Percentiles rank a stretch among this genome's conserved stretches.
Evolutionary conservation across 2,888 invertebrate species (phyloP).

Genomic region (Drosophila tripunctata): DNA sequence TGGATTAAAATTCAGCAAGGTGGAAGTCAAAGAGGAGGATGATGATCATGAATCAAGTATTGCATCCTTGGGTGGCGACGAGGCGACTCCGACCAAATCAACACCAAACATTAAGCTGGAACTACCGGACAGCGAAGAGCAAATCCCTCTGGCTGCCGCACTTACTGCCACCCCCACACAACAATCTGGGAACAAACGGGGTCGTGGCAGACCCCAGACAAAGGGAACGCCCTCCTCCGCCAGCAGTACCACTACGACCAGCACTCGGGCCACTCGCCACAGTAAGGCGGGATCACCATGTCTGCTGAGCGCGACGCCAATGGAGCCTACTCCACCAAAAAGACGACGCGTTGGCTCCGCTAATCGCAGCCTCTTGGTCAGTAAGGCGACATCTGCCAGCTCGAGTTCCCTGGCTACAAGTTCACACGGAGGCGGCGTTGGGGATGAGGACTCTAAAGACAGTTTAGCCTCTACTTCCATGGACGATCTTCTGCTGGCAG

Average conservation of each 20-base stretch:
- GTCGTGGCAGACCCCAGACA: conserved; percentile 65
- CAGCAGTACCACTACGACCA: conserved; percentile 57
- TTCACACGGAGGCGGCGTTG: conserved; percentile 32
- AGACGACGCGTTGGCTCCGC: conserved; percentile 57
- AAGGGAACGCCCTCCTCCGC: conserved; percentile 19
- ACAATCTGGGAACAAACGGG: conserved; percentile 46
- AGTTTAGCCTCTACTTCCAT: conserved; percentile 78
- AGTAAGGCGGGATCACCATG: conserved; percentile 73
- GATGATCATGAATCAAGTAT: conserved; percentile 27
- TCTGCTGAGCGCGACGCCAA: conserved; percentile 38
- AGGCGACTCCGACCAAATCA: conserved; percentile 28
- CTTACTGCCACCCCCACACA: conserved; percentile 18
- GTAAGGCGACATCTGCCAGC: conserved; percentile 54
- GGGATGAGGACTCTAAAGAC: conserved; percentile 82
- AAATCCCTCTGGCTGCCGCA: conserved; percentile 10
- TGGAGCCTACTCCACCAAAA: conserved; percentile 44
- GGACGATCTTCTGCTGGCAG: conserved; percentile 74
- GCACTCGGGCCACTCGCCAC: conserved; percentile 74
- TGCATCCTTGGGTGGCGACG: conserved; percentile 11
- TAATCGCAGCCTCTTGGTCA: conserved; percentile 33
- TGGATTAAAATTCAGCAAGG: conserved; percentile 70
- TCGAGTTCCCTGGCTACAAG: conserved; percentile 46
- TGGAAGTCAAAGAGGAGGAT: conserved; percentile 60
- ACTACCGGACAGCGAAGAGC: conserved; percentile 69
- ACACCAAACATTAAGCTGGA: conserved; percentile 72